Percentiles rank a stretch among this genome's conserved stretches.
Evolutionary conservation across 37 sponge, comb jelly and placozoan genomes (phyloP).

Genomic region (Oopsacas minuta): DNA sequence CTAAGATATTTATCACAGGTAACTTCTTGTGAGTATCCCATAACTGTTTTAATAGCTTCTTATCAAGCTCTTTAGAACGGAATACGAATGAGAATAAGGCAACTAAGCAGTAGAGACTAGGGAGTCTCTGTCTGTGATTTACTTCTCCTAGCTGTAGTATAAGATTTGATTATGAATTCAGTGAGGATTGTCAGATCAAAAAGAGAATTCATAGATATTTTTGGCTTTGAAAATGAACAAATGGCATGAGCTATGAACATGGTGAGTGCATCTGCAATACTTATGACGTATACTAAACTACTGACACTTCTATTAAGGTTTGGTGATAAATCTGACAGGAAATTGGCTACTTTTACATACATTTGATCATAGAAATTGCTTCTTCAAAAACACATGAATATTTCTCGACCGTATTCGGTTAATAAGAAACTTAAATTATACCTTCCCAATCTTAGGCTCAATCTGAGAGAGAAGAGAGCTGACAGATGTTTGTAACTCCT

Average conservation of each 20-base stretch:
- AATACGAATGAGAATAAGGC: constrained; percentile 56
- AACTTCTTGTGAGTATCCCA: constrained; percentile 86
- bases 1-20: constrained; percentile 65
- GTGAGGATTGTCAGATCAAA: no score
- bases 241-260: no score
- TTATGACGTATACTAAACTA: no score
- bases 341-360: no score
- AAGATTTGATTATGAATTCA: not conserved
- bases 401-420: not conserved
- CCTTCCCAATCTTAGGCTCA: constrained; percentile 42
- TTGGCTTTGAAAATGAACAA: no score
- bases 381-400: not conserved
- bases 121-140: constrained; percentile 37
- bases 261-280: no score
- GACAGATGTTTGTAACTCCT: constrained; percentile 45
- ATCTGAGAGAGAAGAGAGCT: constrained; percentile 23
- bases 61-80: constrained; percentile 36
- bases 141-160: constrained; percentile 8
- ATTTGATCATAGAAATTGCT: no score
- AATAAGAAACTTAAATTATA: not conserved
- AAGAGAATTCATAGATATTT: no score
- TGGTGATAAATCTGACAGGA: no score
- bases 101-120: constrained; percentile 56
- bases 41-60: constrained; percentile 47
- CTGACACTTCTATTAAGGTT: no score